Base-by-base conservation (phyloP, 37 sponge, comb jelly and placozoan genomes). In the Hormiphora californensis region DNA sequence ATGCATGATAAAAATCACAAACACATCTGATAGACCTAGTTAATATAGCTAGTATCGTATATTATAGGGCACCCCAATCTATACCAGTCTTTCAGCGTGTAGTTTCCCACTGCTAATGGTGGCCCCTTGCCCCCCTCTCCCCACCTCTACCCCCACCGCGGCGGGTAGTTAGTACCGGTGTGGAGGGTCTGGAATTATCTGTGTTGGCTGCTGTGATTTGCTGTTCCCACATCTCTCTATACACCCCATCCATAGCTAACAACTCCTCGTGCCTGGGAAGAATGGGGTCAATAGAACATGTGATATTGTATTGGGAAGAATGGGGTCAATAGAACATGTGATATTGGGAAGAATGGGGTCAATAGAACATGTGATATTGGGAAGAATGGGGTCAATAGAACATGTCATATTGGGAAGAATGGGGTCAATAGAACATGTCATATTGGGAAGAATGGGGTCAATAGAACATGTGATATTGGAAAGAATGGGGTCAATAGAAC, bases 191-290 rank as follows among this genome's bases (percentile, higher is more conserved):
- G n/a, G n/a, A n/a, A n/a, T n/a, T n/a, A n/a, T n/a, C n/a, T n/a
- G n/a, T n/a, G n/a, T 62, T 43, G 15, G 85, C 85, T 8, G 85
- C 88, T 43, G 53, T 34, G 41, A 92, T 93, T 81, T 98, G 99
- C 43, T 92, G 89, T 4, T 23, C 41, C 99, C 99, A 98, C 99
- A 98, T 98, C 37, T 78, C 63, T 8, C 89, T 68, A 69, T 98
- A 98, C 15, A 94, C 85, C 2, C 95, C 94, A 11, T 61, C 89
- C 35, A 23, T 34, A 0, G 40, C 69, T 36, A 98, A 63, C 35
- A 98, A 85, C 57, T 94, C 91, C 11, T 87, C 69, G 65, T 98
- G 99, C 0, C 91, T 90, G 69, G 25, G 11, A 78, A 17, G 19
- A 3, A 91, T 93, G 55, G 87, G 85, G 61, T 92, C 93, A 46